Base-by-base conservation (phyloP, 2,113 vertebrate genomes). In the Megalops atlanticus region DNA sequence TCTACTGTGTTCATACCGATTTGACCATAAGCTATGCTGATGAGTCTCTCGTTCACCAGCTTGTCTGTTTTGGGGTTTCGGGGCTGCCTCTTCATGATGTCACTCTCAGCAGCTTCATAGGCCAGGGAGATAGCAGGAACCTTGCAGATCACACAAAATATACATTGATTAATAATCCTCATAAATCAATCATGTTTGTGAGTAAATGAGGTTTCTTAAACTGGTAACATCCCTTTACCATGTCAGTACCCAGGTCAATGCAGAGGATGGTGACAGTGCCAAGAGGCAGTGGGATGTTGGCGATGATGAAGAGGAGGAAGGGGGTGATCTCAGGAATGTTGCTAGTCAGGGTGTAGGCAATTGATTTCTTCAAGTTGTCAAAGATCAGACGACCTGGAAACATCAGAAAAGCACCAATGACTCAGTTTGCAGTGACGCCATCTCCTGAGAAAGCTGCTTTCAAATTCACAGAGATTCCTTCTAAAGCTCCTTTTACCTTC, bases 1-100 rank as follows among this genome's bases (percentile, higher is more conserved):
- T 47, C 69, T 39, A 24, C 21, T 36, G 21, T 43, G n/a, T 39
- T 54, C 87, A 88, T 89, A 97, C 96, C 96, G 0, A 97, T 97
- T 87, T 97, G 96, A 83, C 97, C 97, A 0, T 98, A 98, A n/a
- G 97, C 96, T 83, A 97, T 98, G 86, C 96, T 97, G 90, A 98
- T 98, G 0, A 98, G 96, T 39, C 97, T 90, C 85, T 98, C 96
- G 0, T 98, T 98, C 82, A 98, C 97, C 85, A 98, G 92, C 82
- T 98, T 98, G 90, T 98, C 97, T 0, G 96, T 97, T 85, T 95
- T 93, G 0, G 97, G 91, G 88, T 98, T 98, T 73, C 97, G 82
- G 0, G 97, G 97, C 87, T 98, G 96, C n/a, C 97, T 92, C 87
- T 98, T 98, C 97, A 98, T 98, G 90, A 98, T 98, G 92, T 98